These are phyloP conservation scores for Trichopria drosophilae DNA, from an alignment of 2,888 invertebrate species.

Conservation along the genomic window DNA sequence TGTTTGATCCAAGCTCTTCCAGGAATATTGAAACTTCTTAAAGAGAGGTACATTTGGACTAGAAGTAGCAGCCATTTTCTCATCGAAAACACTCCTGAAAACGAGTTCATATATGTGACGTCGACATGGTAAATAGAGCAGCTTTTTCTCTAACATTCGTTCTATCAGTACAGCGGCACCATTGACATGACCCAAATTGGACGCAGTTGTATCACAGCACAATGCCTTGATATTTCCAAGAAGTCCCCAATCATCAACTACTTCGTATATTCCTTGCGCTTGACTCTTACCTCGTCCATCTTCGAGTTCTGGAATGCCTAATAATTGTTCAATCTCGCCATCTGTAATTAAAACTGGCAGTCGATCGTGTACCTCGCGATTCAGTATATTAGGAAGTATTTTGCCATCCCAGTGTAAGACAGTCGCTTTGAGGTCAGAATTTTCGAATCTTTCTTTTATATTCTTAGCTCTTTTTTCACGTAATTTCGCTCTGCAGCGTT, in stretches of 20 bases:
- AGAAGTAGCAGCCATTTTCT: conserved; percentile 30
- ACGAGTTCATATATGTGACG: conserved; percentile 43
- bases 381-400: conserved; percentile 34
- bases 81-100: conserved; percentile 36
- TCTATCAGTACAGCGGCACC: conserved; percentile 36
- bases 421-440: too few relatives aligned
- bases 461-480: too few relatives aligned
- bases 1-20: conserved; percentile 28
- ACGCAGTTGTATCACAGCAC: conserved; percentile 43
- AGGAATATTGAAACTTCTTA: conserved; percentile 32
- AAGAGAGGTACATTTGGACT: conserved; percentile 37
- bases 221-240: conserved; percentile 34
- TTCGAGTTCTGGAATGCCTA: conserved; percentile 34
- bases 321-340: conserved; percentile 37
- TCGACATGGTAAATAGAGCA: conserved; percentile 38
- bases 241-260: conserved; percentile 36
- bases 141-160: conserved; percentile 36
- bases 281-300: conserved; percentile 31
- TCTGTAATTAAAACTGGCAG: conserved; percentile 38
- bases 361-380: conserved; percentile 34
- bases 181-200: conserved; percentile 39
- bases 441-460: too few relatives aligned
- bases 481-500: too few relatives aligned
- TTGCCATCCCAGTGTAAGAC: conserved; percentile 46
- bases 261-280: conserved; percentile 29